Conservation (phyloP, 2,888 invertebrate genomes). For the Zaprionus obscuricornis region DNA sequence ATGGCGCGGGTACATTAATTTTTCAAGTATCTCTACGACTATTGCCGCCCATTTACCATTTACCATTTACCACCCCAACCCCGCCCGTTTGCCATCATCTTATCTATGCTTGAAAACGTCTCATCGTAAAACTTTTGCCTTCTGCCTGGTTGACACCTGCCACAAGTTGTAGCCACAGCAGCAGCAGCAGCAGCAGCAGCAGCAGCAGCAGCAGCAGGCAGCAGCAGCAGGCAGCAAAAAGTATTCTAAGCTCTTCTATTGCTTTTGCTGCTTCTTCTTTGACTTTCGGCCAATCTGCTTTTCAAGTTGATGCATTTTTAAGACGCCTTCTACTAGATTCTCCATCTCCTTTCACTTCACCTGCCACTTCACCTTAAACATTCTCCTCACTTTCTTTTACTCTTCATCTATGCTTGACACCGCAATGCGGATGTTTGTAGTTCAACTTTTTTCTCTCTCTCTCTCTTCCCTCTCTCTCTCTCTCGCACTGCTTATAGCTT, state of each 20-base stretch:
- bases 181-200: too few species aligned
- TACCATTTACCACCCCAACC: not conserved
- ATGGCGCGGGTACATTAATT: conserved; percentile 73
- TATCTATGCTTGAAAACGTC: conserved; percentile 6
- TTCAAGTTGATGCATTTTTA: conserved; percentile 41
- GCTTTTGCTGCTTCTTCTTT: not conserved
- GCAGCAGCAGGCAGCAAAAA: too few species aligned
- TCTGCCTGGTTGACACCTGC: conserved; percentile 34
- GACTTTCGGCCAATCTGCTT: conserved; percentile 14
- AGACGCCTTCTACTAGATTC: too few species aligned
- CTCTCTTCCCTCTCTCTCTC: not conserved
- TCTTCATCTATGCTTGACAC: too few species aligned
- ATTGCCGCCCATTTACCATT: not conserved
- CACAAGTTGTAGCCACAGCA: conserved; percentile 23
- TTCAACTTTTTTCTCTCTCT: not conserved
- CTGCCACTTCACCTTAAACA: too few species aligned
- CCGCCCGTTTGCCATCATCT: conserved; percentile 10
- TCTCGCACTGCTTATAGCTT: conserved; percentile 14
- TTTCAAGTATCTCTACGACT: conserved; percentile 61
- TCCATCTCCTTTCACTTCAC: too few species aligned
- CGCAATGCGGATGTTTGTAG: too few species aligned
- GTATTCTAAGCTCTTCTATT: conserved; percentile 15
- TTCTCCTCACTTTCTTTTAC: too few species aligned
- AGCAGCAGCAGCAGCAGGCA: too few species aligned
- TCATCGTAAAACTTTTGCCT: conserved; percentile 20